phyloP scores from a whole-genome alignment of 1,140 invertebrate genomes.

The Elymnias hypermnestra region DNA sequence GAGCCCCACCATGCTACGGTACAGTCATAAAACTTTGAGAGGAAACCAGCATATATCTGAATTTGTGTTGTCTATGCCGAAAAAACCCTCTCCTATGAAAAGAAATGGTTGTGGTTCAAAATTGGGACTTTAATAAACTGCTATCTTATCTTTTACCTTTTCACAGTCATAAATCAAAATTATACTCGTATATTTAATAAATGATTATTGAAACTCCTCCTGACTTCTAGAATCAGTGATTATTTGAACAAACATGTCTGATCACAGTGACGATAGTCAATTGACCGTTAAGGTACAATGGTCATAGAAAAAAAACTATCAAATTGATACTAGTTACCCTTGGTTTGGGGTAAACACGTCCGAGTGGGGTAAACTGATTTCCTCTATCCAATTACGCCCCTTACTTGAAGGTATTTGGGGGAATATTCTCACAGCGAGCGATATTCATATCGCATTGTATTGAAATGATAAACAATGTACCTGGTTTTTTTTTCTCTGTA shows the following conservation, averaged over 20 bases:
- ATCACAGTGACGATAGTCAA: slow-evolving; percentile 5
- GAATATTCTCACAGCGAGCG: slow-evolving; percentile 10
- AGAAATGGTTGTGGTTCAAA: no score
- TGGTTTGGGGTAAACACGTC: slow-evolving; percentile 66
- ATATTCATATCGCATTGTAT: neutral
- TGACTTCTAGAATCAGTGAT: neutral
- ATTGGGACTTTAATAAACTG: no score
- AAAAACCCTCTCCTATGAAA: no score
- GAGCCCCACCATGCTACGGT: no score
- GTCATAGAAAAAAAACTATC: slow-evolving; percentile 35
- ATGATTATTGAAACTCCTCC: no score
- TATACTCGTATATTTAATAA: no score
- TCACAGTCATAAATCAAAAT: no score
- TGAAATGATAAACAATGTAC: neutral
- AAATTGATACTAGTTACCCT: slow-evolving; percentile 52
- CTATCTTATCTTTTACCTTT: no score
- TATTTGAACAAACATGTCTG: neutral
- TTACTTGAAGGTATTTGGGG: slow-evolving; percentile 19
- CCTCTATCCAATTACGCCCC: slow-evolving; percentile 69
- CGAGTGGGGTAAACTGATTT: slow-evolving; percentile 72
- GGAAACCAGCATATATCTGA: no score
- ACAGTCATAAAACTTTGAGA: no score
- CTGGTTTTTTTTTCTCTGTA: no score
- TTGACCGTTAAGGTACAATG: slow-evolving; percentile 16
- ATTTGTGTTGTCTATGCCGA: no score